A percentile compares a stretch with the other conserved stretches of the same genome.
Conservation (phyloP, 2,888 invertebrate genomes). For the Pharmacophagus antenor region DNA sequence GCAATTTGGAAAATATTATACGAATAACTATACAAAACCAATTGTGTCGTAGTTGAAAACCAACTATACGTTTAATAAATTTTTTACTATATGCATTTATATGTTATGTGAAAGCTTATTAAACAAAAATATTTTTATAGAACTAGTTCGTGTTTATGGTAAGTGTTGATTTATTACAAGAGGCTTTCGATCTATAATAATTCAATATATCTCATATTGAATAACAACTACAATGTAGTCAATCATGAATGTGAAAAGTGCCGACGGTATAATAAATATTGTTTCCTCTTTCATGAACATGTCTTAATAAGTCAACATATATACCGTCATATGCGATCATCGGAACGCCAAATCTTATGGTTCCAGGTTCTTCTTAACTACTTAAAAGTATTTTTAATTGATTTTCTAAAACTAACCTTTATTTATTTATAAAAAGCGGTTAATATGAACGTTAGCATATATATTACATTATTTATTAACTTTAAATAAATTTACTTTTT, state of each 20-base stretch:
- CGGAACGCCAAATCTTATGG: no score
- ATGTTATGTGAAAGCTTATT: not conserved
- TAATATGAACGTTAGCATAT: not conserved
- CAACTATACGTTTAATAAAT: no score
- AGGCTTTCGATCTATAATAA: constrained; percentile 26
- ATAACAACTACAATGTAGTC: constrained; percentile 5
- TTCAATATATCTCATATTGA: constrained; percentile 19
- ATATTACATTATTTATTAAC: not conserved
- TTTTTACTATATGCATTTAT: no score
- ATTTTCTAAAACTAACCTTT: not conserved
- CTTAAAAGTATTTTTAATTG: not conserved
- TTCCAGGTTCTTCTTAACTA: no score
- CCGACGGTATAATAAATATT: not conserved
- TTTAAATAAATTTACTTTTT: no score
- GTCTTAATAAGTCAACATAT: not conserved
- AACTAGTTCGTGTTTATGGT: constrained; percentile 9
- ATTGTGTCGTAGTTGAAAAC: no score
- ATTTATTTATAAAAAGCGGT: not conserved
- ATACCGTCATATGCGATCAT: no score
- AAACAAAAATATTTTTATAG: constrained; percentile 11
- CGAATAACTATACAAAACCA: no score
- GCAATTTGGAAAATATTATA: no score
- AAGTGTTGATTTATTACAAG: constrained; percentile 19
- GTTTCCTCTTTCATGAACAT: constrained; percentile 15
- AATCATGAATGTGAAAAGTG: constrained; percentile 19